Conservation (phyloP, 2,113 vertebrate genomes). For the Noctilio leporinus region DNA sequence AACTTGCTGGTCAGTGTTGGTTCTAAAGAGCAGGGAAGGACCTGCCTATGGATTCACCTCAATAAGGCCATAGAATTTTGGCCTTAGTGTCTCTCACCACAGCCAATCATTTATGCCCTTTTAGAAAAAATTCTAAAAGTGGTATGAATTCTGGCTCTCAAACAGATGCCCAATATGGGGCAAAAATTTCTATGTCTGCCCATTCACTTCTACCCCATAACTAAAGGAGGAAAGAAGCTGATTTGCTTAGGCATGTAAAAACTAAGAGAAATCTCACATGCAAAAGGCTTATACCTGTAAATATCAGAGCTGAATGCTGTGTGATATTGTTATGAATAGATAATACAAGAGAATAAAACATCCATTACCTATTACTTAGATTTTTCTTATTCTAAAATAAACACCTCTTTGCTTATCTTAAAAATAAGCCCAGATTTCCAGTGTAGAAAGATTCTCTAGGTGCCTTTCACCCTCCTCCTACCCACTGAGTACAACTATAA, state of each 20-base stretch:
- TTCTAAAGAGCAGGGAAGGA: not conserved
- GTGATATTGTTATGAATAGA: not conserved
- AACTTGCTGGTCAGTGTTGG: not conserved
- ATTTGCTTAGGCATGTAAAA: not conserved
- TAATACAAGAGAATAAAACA: not conserved
- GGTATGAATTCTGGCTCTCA: not conserved
- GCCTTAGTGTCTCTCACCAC: not conserved
- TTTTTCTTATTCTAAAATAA: conserved; percentile 6
- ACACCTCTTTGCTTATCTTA: not conserved
- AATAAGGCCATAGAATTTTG: not conserved
- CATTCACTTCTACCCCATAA: not conserved
- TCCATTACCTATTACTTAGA: not conserved
- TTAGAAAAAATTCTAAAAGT: not conserved
- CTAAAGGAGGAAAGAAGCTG: not conserved
- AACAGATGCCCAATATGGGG: not conserved
- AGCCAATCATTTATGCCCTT: not conserved
- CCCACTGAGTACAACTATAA: not conserved
- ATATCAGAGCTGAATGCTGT: not conserved
- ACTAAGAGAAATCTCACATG: not conserved
- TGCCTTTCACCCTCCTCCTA: not conserved
- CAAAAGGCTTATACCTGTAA: not conserved
- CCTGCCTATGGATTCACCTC: not conserved
- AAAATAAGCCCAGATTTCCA: not conserved
- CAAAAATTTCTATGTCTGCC: not conserved
- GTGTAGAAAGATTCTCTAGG: not conserved